These are phyloP conservation scores for Drosophila carrolli DNA, from an alignment of 1,140 invertebrate genomes.

Conservation along the genomic window DNA sequence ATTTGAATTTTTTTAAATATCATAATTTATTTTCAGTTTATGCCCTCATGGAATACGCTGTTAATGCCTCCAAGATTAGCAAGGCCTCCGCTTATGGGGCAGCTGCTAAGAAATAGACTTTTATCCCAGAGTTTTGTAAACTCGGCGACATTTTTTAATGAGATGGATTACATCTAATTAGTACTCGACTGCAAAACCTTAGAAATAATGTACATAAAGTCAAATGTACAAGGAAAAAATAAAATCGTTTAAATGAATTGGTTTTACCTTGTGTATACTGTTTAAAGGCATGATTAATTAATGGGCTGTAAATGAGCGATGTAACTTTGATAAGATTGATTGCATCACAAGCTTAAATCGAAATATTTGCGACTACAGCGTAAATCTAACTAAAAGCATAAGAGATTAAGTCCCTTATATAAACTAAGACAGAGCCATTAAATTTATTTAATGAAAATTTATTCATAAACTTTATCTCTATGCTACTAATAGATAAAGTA, in stretches of 20 bases:
- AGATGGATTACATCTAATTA: constrained; percentile 1
- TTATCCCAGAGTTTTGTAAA: constrained; percentile 6
- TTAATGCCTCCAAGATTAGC: constrained; percentile 93
- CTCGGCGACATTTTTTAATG: neutral
- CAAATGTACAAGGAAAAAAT: constrained; percentile 12
- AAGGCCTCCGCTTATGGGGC: constrained; percentile 91
- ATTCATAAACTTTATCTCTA: no score
- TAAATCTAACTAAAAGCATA: neutral
- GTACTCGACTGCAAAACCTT: neutral
- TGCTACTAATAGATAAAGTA: no score
- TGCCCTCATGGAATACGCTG: constrained; percentile 90
- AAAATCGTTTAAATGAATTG: constrained; percentile 1
- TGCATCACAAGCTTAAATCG: neutral
- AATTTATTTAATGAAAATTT: no score
- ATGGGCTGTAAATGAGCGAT: neutral
- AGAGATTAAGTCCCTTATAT: neutral
- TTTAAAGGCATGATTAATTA: neutral
- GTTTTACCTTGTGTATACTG: neutral
- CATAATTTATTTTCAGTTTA: constrained; percentile 88
- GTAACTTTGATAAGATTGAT: neutral
- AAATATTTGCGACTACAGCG: neutral
- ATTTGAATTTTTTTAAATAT: no score
- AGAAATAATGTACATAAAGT: constrained; percentile 8
- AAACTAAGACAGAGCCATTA: no score
- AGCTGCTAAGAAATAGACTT: constrained; percentile 26